Conservation (phyloP, 2,113 vertebrate genomes). For the Eolophus roseicapilla region DNA sequence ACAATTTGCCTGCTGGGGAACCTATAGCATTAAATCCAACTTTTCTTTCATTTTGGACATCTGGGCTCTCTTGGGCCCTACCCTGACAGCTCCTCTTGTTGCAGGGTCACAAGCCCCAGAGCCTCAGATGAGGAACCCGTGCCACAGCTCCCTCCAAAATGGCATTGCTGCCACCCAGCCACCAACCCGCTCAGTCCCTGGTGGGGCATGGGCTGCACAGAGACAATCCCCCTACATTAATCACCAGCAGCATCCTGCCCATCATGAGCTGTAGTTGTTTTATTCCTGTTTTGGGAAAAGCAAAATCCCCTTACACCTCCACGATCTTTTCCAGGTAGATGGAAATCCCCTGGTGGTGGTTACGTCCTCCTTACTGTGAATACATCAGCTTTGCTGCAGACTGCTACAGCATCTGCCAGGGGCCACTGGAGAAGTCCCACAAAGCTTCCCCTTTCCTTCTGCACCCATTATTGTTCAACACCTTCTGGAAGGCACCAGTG, state of each 20-base stretch:
- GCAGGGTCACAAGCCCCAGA: fast-evolving
- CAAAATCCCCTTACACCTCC: background rate
- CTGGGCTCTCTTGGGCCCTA: background rate
- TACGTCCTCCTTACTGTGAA: background rate
- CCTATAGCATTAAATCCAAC: background rate
- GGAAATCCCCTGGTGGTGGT: background rate
- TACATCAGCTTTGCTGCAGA: background rate
- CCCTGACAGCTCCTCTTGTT: background rate
- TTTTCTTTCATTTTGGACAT: background rate
- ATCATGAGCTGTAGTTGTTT: background rate
- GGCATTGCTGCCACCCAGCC: background rate
- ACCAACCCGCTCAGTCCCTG: fast-evolving
- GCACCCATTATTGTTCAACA: background rate
- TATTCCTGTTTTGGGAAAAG: background rate
- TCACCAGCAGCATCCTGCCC: background rate
- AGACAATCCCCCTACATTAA: background rate
- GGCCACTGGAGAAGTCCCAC: background rate
- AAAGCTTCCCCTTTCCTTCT: background rate
- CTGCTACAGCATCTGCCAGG: background rate
- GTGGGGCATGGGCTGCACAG: background rate
- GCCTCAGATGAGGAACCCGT: fast-evolving
- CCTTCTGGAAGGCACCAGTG: too few species aligned
- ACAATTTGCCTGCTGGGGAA: background rate
- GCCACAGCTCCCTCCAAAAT: background rate
- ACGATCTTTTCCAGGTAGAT: background rate